Percentiles rank a stretch among this genome's conserved stretches.
These are phyloP conservation scores for Melieria omissa DNA, from an alignment of 2,888 invertebrate genomes.

Conservation along the genomic window DNA sequence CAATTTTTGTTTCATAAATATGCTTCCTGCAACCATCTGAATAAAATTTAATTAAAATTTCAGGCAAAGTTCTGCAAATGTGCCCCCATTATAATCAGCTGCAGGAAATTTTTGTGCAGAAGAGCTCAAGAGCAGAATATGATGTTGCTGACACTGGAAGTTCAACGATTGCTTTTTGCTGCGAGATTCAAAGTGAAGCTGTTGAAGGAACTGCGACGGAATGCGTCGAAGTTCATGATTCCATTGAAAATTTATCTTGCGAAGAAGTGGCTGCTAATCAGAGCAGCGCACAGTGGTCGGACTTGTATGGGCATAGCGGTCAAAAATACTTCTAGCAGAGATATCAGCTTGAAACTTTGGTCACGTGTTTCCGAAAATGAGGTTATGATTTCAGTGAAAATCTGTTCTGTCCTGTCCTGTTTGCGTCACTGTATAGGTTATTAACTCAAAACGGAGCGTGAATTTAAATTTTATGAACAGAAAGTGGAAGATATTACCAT, in stretches of 20 bases:
- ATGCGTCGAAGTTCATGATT: neutral
- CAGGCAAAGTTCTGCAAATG: constrained; percentile 30
- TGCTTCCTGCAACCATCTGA: neutral
- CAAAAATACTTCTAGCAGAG: too few relatives aligned
- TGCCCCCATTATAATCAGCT: constrained; percentile 27
- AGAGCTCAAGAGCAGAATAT: neutral
- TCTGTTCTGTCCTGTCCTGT: too few relatives aligned
- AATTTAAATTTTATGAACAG: too few relatives aligned
- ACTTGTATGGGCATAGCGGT: too few relatives aligned
- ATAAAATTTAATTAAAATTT: neutral
- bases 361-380: too few relatives aligned
- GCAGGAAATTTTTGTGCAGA: constrained; percentile 21
- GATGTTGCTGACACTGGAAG: neutral
- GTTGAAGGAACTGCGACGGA: neutral
- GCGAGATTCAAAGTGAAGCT: neutral
- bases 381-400: too few relatives aligned
- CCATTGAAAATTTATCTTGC: neutral
- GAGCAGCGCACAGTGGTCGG: neutral
- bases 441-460: too few relatives aligned
- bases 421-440: too few relatives aligned
- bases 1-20: constrained; percentile 1
- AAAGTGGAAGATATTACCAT: too few relatives aligned
- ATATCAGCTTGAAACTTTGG: too few relatives aligned
- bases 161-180: too few relatives aligned
- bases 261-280: neutral